These are phyloP conservation scores for Anoplophora glabripennis DNA, from an alignment of 1,140 invertebrate species.

Conservation along the genomic window DNA sequence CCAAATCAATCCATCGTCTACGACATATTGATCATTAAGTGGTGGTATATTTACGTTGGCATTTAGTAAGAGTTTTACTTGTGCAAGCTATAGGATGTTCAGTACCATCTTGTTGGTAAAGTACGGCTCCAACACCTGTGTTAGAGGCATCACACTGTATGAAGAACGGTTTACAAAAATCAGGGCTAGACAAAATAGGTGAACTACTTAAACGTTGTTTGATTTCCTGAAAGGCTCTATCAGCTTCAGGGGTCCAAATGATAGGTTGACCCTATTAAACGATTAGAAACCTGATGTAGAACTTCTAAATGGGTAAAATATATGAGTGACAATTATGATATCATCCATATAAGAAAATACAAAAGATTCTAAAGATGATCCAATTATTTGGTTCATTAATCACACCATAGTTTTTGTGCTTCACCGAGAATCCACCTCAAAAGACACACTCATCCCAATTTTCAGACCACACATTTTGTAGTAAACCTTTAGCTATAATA, in stretches of 20 bases:
- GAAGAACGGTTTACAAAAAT: constrained; percentile 42
- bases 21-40: constrained; percentile 9
- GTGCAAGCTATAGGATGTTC: constrained; percentile 51
- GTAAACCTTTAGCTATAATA: too few species aligned
- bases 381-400: too few species aligned
- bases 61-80: constrained; percentile 44
- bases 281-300: not conserved
- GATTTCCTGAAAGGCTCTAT: constrained; percentile 5
- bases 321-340: not conserved
- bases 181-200: constrained; percentile 41
- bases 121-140: constrained; percentile 41
- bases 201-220: not conserved
- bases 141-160: constrained; percentile 40
- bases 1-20: constrained; percentile 19
- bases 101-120: constrained; percentile 44
- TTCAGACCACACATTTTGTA: too few species aligned
- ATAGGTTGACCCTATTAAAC: constrained; percentile 4
- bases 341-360: not conserved
- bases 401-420: too few species aligned
- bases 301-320: not conserved
- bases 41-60: constrained; percentile 13
- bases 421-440: too few species aligned
- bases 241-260: not conserved
- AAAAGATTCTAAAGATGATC: too few species aligned
- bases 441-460: too few species aligned